These are phyloP conservation scores for Melipona quadrifasciata DNA, from an alignment of 1,140 invertebrate species.

Conservation along the genomic window DNA sequence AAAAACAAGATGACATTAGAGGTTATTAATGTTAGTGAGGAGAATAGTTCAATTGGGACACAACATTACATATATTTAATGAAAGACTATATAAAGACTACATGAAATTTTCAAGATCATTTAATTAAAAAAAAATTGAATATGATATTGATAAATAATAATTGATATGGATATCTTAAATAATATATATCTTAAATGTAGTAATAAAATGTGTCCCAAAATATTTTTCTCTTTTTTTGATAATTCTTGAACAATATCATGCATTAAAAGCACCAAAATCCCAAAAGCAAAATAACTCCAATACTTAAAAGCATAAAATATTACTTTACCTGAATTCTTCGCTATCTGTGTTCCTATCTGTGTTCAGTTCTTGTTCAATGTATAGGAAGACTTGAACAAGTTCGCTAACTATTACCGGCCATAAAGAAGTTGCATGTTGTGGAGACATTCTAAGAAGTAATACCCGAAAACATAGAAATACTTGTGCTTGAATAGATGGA, in stretches of 20 bases:
- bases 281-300: conserved; percentile 48
- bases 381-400: conserved; percentile 95
- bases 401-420: conserved; percentile 97
- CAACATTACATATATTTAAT: not conserved
- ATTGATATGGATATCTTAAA: not conserved
- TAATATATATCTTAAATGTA: not conserved
- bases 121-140: not conserved
- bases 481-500: conserved; percentile 92
- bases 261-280: conserved; percentile 48
- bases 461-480: conserved; percentile 96
- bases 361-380: conserved; percentile 93
- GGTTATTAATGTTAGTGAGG: conserved; percentile 73
- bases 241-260: conserved; percentile 30
- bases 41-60: conserved; percentile 45
- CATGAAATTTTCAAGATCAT: not conserved
- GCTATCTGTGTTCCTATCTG: conserved; percentile 88
- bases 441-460: conserved; percentile 93
- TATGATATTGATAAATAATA: not conserved
- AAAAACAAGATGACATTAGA: conserved; percentile 79
- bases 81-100: not conserved
- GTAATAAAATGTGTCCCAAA: not conserved
- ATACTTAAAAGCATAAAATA: not conserved
- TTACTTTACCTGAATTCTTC: conserved; percentile 89
- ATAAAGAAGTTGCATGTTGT: conserved; percentile 93
- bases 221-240: not conserved